Evolutionary conservation across 2,113 vertebrate genomes (phyloP).

Genomic region (Seriola rivoliana): DNA sequence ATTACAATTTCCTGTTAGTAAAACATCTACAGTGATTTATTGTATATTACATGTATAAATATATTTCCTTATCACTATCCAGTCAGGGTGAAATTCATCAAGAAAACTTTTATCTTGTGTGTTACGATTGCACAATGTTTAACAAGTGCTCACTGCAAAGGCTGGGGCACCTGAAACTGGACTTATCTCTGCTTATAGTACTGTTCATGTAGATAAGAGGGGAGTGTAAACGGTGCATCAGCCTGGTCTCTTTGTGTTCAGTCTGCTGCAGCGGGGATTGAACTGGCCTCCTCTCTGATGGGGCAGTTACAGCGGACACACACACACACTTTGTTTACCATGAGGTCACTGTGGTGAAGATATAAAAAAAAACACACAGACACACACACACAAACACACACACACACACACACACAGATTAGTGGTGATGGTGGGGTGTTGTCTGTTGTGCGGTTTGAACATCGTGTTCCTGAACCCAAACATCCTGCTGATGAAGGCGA

Average conservation of each 20-base stretch:
- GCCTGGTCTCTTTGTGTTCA: neutral
- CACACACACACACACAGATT: neutral
- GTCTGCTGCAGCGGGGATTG: neutral
- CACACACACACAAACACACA: too few relatives aligned
- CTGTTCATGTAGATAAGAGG: neutral
- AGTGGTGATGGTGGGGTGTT: neutral
- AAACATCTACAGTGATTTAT: neutral
- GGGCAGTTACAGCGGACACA: neutral
- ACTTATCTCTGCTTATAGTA: neutral
- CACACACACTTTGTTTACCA: neutral
- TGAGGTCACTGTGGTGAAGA: neutral
- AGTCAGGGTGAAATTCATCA: neutral
- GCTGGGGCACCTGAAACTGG: neutral
- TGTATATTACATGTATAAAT: neutral
- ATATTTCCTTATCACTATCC: neutral
- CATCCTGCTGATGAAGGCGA: neutral
- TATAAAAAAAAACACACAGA: too few relatives aligned
- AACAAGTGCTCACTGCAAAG: neutral
- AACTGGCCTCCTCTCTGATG: neutral
- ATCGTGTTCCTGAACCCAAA: slow-evolving; percentile 60
- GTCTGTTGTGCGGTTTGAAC: slow-evolving; percentile 44
- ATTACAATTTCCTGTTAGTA: neutral
- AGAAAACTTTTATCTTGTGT: neutral
- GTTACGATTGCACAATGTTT: neutral
- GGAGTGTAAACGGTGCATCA: neutral